A percentile compares a stretch with the other conserved stretches of the same genome.
Evolutionary conservation across 2,797 vertebrate genomes (phyloP).

Genomic region (Eulemur rubriventer): DNA sequence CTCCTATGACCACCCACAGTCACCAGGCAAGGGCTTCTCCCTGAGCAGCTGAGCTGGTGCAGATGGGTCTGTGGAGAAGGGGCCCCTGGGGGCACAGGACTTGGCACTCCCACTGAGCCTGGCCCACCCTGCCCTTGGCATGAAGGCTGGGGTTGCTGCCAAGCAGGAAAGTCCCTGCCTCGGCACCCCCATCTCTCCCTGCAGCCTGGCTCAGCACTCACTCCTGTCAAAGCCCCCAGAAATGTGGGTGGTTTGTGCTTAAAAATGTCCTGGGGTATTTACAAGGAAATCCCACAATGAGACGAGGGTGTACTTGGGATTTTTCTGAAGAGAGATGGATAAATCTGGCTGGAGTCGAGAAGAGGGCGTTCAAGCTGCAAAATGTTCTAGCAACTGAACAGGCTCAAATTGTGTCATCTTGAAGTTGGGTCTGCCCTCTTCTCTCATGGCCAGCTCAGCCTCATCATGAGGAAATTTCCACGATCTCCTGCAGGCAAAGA

Average conservation of each 20-base stretch:
- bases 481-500: not conserved
- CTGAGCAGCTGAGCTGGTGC: not conserved
- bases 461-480: not conserved
- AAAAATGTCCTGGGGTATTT: not conserved
- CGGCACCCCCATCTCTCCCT: not conserved
- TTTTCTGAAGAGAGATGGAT: not conserved
- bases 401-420: not conserved
- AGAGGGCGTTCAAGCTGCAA: not conserved
- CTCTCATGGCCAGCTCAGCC: not conserved
- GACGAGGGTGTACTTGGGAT: not conserved
- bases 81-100: not conserved
- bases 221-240: not conserved
- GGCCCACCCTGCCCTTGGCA: not conserved
- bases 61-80: not conserved
- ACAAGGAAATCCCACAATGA: slow-evolving; percentile 18
- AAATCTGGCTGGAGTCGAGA: not conserved
- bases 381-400: not conserved
- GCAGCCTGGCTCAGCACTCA: not conserved
- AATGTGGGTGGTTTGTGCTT: not conserved
- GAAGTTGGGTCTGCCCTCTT: not conserved
- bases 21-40: not conserved
- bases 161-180: slow-evolving; percentile 19
- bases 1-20: not conserved
- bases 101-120: not conserved
- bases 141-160: not conserved